Base-by-base conservation (phyloP, 30 jellyfish, hydroid and myxozoan species). In the Aurelia sp. region DNA sequence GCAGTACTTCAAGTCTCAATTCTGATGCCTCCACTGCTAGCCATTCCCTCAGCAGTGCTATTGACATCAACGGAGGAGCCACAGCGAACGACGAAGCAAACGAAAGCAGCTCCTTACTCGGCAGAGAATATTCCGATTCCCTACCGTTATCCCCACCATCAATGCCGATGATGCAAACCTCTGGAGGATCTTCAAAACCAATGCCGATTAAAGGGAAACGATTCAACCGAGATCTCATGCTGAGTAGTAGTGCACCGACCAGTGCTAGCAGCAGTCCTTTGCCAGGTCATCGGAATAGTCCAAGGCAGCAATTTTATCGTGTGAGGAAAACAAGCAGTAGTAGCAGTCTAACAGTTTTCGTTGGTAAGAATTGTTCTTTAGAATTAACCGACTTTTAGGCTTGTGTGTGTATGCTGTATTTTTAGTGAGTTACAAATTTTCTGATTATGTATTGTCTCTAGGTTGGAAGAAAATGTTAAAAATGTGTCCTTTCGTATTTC, bases 201-300 rank as follows among this genome's bases (percentile, higher is more conserved):
- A 92, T 88, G 21, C 55, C 98, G 24, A 88, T 93, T 68, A 84
- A 82, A 62, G 75, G 76, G 33, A 93, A 81, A 44, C 79, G 93
- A 57, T 67, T 84, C 22, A 76, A 86, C 69, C 38, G 94, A 12
- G 97, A 91, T 50, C 65, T 69, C 30, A 44, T 84, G 73, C 50
- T 88, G 76, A 92, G 97, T 82, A 92, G 91, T 77, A 88, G 97
- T 77, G 98, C 98, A 2, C 96, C 97, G 19, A 80, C 90, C 18
- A 88, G 97, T 80, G 99, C 97, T 8, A 87, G 96, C 47, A 88
- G 95, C 86, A 93, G 98, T 72, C 98, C 98, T 8, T 67, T 84
- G 86, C 98, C 92, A 15, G 90, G 97, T 11, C 81, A 70, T 62
- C 89, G 96, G 60, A 84, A 86, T 73, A 78, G 96, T 44, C 96